A percentile compares a stretch with the other conserved stretches of the same genome.
Conservation (phyloP, 2,797 vertebrate genomes). For the Diplodus sargus region DNA sequence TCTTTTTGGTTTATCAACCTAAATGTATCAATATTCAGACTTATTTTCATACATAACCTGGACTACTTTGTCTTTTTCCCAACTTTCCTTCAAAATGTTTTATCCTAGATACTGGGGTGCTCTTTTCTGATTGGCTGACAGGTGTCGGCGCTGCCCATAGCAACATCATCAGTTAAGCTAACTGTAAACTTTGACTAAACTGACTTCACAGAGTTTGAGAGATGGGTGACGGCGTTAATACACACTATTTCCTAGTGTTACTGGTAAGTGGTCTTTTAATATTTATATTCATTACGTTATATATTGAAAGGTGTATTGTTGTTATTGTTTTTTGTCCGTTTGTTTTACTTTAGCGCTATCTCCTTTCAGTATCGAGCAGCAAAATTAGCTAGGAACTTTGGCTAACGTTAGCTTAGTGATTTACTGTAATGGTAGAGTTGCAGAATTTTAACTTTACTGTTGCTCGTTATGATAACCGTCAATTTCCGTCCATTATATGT, state of each 20-base stretch:
- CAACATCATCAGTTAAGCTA: neutral
- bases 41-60: neutral
- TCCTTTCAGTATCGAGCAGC: neutral
- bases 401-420: neutral
- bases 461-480: too few relatives aligned
- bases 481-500: too few relatives aligned
- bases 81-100: too few relatives aligned
- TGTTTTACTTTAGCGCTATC: neutral
- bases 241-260: neutral
- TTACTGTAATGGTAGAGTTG: neutral
- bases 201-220: neutral
- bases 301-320: neutral
- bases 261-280: neutral
- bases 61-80: neutral
- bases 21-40: neutral
- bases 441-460: too few relatives aligned
- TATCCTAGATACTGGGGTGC: neutral
- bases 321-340: too few relatives aligned
- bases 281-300: neutral
- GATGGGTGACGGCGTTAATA: neutral
- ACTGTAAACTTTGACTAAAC: neutral
- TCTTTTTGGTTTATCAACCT: too few relatives aligned
- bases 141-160: neutral
- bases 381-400: neutral
- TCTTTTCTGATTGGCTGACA: conserved; percentile 40